Conservation (phyloP, 2,797 vertebrate species). For the Sebastes vulpes region DNA sequence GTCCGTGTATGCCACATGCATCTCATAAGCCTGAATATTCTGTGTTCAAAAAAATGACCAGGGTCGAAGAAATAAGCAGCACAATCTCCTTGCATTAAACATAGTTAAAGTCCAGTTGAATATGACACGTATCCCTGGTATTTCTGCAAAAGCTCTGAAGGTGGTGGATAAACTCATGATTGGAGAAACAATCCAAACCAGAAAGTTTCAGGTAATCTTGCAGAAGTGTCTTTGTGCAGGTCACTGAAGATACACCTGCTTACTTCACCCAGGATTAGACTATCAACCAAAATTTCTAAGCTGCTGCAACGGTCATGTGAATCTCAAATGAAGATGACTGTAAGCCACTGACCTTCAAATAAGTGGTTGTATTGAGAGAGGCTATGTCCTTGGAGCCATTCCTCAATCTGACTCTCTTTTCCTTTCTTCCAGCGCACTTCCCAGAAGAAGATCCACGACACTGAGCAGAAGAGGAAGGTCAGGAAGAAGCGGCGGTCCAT, state of each 20-base stretch:
- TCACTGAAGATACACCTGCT: neutral
- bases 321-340: neutral
- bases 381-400: constrained; percentile 86
- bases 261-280: neutral
- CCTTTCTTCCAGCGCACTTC: constrained; percentile 88
- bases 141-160: constrained; percentile 8
- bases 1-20: neutral
- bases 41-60: neutral
- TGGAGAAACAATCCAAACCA: neutral
- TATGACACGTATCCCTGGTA: neutral
- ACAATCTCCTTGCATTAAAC: constrained; percentile 1
- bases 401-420: constrained; percentile 88
- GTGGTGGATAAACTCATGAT: neutral
- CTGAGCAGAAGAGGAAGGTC: constrained; percentile 86
- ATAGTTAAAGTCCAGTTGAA: neutral
- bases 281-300: neutral
- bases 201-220: neutral
- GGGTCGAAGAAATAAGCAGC: constrained; percentile 5
- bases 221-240: neutral
- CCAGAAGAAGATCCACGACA: constrained; percentile 90
- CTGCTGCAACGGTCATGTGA: neutral
- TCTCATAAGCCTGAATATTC: constrained; percentile 8
- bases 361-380: constrained; percentile 90
- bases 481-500: constrained; percentile 89
- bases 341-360: constrained; percentile 89